Evolutionary conservation across 23 tunicate species (phyloP).

Genomic region (Styela clava): DNA sequence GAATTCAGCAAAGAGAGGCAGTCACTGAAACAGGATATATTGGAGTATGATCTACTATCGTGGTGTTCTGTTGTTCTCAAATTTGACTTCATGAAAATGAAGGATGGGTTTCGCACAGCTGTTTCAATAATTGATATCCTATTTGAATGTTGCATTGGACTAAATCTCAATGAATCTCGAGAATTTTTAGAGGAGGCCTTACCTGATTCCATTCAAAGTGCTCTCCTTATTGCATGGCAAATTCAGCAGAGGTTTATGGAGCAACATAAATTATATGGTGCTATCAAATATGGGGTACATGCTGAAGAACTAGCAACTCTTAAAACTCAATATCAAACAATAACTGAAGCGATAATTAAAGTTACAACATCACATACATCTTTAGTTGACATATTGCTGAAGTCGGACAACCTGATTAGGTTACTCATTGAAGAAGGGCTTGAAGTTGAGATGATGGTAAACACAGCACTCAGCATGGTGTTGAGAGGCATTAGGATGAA

Average conservation of each 20-base stretch:
- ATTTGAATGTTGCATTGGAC: constrained; percentile 39
- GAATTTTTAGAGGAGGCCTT: constrained; percentile 57
- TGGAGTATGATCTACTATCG: constrained; percentile 74
- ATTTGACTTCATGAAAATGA: constrained; percentile 56
- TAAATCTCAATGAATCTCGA: constrained; percentile 39
- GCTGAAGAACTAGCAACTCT: background rate
- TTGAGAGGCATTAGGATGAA: constrained; percentile 42
- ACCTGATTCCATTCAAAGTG: constrained; percentile 55
- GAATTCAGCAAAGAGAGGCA: constrained; percentile 24
- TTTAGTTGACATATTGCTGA: constrained; percentile 35
- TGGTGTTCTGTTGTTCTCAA: constrained; percentile 71
- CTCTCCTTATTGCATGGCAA: constrained; percentile 27
- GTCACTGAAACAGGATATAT: constrained; percentile 31
- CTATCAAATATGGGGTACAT: background rate
- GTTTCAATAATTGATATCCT: constrained; percentile 40
- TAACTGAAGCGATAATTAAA: constrained; percentile 24
- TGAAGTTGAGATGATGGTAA: background rate
- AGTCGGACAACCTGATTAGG: constrained; percentile 51
- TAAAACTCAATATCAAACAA: constrained; percentile 21
- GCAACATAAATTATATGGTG: constrained; percentile 23
- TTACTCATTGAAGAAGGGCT: constrained; percentile 54
- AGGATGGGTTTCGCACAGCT: constrained; percentile 50
- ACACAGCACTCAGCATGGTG: constrained; percentile 17
- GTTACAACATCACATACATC: constrained; percentile 47
- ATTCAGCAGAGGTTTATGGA: constrained; percentile 58